Evolutionary conservation across 2,113 vertebrate species (phyloP), one percentile per base, ranked within the genome.

Genomic region (Poecile atricapillus): DNA sequence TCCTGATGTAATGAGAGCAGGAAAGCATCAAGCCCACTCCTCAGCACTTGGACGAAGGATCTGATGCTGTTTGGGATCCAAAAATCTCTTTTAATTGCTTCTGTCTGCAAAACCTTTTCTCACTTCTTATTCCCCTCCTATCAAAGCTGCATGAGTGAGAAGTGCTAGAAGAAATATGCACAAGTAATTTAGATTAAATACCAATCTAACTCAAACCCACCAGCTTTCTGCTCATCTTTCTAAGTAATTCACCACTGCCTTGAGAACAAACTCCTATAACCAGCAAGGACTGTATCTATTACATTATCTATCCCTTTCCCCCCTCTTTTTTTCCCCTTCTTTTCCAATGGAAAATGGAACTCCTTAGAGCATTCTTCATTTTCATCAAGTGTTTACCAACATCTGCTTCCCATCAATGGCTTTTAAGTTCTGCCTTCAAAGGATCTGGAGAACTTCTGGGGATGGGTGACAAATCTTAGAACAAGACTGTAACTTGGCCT

Each of bases 391-490:
- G 47, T 60, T 49, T 65, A 83, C 84, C 59, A 80, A 75, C 89
- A 95, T 93, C 95, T 96, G 95, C 46, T 95, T 94, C 67, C 53
- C 84, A 95, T 93, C 87, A 84, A 55, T 4, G 80, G 81, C 68
- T 95, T 84, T 95, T 46, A 75, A 93, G 53, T 68, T 84, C 58
- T 79, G 69, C 20, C 73, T 69, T 83, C 85, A 76, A 89, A 85
- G 87, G 73, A 84, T 68, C 43, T 37, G 47, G 47, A 94, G 62
- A 95, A 84, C 89, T 95, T 91, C 94, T 95, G 87, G 70, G 78
- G 58, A 89, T 33, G 87, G 82, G 81, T 52, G 81, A 93, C 84
- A 92, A 90, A 46, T 53, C 16, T 27, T 85, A 67, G 65, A 93
- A 82, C 63, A 87, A 74, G 63, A 75, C 82, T 80, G 58, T 25